A percentile compares a stretch with the other conserved stretches of the same genome.
phyloP scores from a whole-genome alignment of 2,113 vertebrate genomes.

The Corythornis madagascariensis region DNA sequence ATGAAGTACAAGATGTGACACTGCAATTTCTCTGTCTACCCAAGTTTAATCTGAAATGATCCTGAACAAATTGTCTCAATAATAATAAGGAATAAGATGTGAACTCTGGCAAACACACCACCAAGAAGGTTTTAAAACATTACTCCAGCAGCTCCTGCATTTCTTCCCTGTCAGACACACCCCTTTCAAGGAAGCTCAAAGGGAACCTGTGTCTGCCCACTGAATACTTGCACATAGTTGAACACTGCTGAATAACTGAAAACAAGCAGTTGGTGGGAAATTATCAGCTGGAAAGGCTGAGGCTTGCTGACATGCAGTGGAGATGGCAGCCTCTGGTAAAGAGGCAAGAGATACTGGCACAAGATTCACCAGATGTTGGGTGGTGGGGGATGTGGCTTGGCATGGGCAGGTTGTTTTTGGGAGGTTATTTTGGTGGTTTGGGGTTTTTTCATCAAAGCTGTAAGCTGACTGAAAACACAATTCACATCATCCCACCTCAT shows the following conservation, averaged over 20 bases:
- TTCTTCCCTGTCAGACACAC: neutral
- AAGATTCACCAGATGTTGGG: neutral
- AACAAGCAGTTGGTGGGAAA: neutral
- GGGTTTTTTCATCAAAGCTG: neutral
- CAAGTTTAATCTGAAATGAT: neutral
- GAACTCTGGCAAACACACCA: neutral
- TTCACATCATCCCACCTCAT: neutral
- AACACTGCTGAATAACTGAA: neutral
- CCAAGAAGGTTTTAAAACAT: neutral
- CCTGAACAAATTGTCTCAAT: neutral
- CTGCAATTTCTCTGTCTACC: neutral
- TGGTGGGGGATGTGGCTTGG: neutral
- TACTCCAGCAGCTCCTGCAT: neutral
- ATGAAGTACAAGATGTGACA: rapidly evolving
- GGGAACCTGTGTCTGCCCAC: neutral
- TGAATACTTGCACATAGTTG: neutral
- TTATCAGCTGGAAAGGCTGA: neutral
- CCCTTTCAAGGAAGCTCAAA: neutral
- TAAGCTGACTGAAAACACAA: neutral
- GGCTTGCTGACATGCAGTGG: neutral
- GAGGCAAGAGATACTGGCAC: neutral
- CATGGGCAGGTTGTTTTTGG: neutral
- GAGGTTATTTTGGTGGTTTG: neutral
- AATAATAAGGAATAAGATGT: neutral
- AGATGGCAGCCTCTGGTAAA: neutral